Percentiles rank a stretch among this genome's conserved stretches.
These are phyloP conservation scores for Ictidomys tridecemlineatus DNA, from an alignment of 2,113 vertebrate genomes.

Conservation along the genomic window DNA sequence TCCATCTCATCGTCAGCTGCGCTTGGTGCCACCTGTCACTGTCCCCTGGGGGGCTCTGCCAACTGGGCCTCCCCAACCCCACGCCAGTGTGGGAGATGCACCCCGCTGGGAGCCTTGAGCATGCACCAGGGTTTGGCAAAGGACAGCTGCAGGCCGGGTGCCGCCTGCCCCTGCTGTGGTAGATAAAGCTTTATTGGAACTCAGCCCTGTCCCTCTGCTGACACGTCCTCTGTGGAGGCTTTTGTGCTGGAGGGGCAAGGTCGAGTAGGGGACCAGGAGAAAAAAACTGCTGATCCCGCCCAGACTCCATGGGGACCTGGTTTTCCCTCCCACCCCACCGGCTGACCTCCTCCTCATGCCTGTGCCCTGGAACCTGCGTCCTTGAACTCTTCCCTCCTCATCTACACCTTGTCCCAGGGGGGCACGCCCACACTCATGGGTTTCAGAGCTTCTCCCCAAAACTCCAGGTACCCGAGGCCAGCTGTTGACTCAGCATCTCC, in stretches of 20 bases:
- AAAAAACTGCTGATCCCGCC: background rate
- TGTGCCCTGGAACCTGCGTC: background rate
- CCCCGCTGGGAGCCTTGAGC: background rate
- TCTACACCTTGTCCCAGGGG: background rate
- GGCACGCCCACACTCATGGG: background rate
- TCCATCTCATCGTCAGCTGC: background rate
- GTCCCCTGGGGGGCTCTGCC: background rate
- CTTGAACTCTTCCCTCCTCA: background rate
- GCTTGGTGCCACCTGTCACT: background rate
- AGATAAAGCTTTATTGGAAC: background rate
- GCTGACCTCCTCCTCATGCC: background rate
- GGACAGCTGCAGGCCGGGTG: background rate
- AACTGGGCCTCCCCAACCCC: background rate
- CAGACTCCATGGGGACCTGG: background rate
- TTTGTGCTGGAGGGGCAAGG: background rate
- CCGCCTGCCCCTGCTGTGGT: background rate
- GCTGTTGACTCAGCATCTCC: background rate
- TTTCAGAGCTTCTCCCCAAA: background rate
- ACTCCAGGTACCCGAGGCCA: background rate
- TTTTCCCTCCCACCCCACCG: background rate
- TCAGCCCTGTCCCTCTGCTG: background rate
- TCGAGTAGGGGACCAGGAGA: background rate
- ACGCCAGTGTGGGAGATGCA: no score
- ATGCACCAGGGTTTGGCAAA: background rate
- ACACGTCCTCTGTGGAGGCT: background rate